These are phyloP conservation scores for Motacilla tschutschensis DNA, from an alignment of 2,113 vertebrate genomes.

Conservation along the genomic window DNA sequence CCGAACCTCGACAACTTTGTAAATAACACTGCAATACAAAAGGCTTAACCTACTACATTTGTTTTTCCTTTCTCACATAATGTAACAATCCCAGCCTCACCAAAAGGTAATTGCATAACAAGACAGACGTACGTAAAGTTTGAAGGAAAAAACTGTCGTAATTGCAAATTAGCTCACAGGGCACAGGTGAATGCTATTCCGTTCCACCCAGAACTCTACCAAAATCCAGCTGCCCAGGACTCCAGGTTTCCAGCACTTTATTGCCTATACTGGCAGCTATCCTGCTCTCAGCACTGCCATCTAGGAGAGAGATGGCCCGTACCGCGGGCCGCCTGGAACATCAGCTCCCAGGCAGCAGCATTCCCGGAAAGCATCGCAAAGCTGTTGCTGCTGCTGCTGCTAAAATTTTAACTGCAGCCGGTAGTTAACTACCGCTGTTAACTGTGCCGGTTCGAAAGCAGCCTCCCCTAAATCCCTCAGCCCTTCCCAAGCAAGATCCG, in stretches of 20 bases:
- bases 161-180: neutral
- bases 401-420: neutral
- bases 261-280: neutral
- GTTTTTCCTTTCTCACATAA: neutral
- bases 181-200: neutral
- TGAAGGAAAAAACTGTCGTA: neutral
- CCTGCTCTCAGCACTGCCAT: conserved; percentile 27
- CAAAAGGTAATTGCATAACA: fast-evolving
- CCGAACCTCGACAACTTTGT: neutral
- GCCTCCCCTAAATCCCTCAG: neutral
- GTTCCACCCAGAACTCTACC: neutral
- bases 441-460: neutral
- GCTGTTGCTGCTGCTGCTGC: conserved; percentile 17
- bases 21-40: neutral
- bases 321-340: neutral
- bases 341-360: neutral
- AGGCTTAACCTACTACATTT: neutral
- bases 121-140: neutral
- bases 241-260: neutral
- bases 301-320: neutral
- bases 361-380: neutral
- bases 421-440: neutral
- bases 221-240: neutral
- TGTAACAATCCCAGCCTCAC: neutral
- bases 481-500: neutral